Evolutionary conservation across 2,113 vertebrate species (phyloP), one percentile per base, ranked within the genome.

Genomic region (Accipiter cooperii): DNA sequence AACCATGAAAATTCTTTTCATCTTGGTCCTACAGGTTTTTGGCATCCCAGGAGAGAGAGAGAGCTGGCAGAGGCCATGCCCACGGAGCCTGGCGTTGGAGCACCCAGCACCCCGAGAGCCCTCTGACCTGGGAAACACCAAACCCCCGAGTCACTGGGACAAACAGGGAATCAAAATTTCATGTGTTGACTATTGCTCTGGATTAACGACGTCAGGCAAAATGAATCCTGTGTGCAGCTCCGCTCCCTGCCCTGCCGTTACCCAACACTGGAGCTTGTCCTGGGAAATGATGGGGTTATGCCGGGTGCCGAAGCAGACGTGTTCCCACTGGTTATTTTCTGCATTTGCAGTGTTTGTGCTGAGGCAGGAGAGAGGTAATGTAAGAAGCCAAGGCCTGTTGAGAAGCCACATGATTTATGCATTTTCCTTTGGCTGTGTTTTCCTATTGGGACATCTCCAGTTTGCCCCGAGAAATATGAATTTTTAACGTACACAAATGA

Each of bases 41-140:
- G 29, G 29, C 44, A 47, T 28, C n/a, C 73, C n/a, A 20, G 52
- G 44, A 68, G 29, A 46, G 22, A 46, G 20, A 31, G n/a, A 0
- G 5, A 83, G 34, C 54, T 46, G 86, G 29, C 29, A 64, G 51
- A 11, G 55, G 8, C 66, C 1, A 0, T 13, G 51, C 42, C 54
- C 3, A 0, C 3, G 1, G 68, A 58, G 70, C 28, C 38, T 0
- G 5, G 44, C 19, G 8, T 6, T 36, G 49, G 25, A 77, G 76
- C 29, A 28, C n/a, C 11, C 25, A 2, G 47, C 63, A 29, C 5
- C 44, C 33, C 3, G 1, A 51, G 46, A 92, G 58, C 83, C 34
- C 11, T 61, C 51, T 6, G 4, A 25, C 54, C 33, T 2, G 28
- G 89, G 88, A 81, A 57, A 57, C 57, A 65, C 46, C 86, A 69